Percentiles rank a stretch among this genome's conserved stretches.
Conservation (phyloP, 2,113 vertebrate genomes). For the Poeciliopsis retropinna region DNA sequence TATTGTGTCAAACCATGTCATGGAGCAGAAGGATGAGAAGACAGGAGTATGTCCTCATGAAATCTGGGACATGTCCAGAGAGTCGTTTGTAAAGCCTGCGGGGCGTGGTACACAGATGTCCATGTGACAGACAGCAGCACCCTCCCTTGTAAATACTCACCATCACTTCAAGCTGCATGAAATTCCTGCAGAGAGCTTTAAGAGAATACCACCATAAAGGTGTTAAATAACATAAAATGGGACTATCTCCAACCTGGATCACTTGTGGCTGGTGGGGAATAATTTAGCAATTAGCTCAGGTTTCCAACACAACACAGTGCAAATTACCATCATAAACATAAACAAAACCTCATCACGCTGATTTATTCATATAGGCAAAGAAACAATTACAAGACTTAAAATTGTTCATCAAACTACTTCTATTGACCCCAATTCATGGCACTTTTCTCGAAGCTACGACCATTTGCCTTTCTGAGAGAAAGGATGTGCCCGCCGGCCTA, state of each 20-base stretch:
- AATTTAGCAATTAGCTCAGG: constrained; percentile 19
- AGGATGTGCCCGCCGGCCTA: constrained; percentile 65
- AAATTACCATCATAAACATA: constrained; percentile 23
- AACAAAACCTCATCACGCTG: background rate
- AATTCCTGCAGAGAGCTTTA: constrained; percentile 67
- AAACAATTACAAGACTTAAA: background rate
- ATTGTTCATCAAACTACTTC: constrained; percentile 6
- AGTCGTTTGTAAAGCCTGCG: constrained; percentile 60
- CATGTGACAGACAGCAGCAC: constrained; percentile 62
- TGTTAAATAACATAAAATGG: constrained; percentile 54
- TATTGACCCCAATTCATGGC: constrained; percentile 31
- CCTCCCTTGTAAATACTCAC: constrained; percentile 67
- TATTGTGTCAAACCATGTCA: constrained; percentile 45
- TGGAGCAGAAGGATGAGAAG: constrained; percentile 7
- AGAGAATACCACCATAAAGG: constrained; percentile 49
- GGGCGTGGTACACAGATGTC: constrained; percentile 63
- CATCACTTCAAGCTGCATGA: constrained; percentile 62
- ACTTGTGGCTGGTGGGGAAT: constrained; percentile 31
- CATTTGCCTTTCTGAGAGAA: constrained; percentile 39
- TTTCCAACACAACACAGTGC: constrained; percentile 30
- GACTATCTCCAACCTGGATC: constrained; percentile 42
- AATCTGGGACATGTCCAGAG: constrained; percentile 54
- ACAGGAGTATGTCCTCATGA: constrained; percentile 42
- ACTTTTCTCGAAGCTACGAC: constrained; percentile 30
- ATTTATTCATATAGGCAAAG: constrained; percentile 1